Percentiles rank a stretch among this genome's conserved stretches.
phyloP scores from a whole-genome alignment of 2,797 vertebrate genomes.

The Xiphorhynchus erythropygius region DNA sequence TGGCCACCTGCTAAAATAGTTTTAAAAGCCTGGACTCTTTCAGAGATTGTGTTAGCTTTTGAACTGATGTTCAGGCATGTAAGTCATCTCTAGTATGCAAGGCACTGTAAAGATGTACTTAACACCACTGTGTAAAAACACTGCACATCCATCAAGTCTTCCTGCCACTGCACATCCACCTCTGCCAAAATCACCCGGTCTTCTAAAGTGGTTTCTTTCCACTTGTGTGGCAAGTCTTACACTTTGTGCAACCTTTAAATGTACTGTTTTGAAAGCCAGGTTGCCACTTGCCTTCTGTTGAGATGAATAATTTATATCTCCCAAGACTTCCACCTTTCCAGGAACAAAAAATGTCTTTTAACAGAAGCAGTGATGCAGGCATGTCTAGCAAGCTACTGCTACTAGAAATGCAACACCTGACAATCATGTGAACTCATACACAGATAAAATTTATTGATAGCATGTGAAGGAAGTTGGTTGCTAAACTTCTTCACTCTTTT shows the following conservation, averaged over 20 bases:
- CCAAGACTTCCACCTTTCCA: neutral
- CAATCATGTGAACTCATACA: neutral
- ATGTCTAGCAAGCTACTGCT: neutral
- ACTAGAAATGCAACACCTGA: neutral
- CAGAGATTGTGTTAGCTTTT: neutral
- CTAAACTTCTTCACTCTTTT: neutral
- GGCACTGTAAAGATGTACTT: neutral
- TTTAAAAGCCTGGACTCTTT: neutral
- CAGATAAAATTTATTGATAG: neutral
- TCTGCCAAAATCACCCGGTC: neutral
- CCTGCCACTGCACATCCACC: neutral
- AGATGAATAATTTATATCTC: neutral
- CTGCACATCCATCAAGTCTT: neutral
- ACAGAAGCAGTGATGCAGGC: neutral
- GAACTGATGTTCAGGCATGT: neutral
- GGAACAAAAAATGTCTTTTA: neutral
- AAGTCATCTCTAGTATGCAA: neutral
- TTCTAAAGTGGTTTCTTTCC: neutral
- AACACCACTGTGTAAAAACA: neutral
- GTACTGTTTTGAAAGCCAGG: neutral
- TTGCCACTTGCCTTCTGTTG: neutral
- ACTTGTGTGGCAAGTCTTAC: neutral
- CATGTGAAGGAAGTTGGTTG: accelerated
- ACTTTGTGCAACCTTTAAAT: neutral
- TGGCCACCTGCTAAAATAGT: neutral